phyloP scores from a whole-genome alignment of 2,113 vertebrate genomes.

The Mellivora capensis region DNA sequence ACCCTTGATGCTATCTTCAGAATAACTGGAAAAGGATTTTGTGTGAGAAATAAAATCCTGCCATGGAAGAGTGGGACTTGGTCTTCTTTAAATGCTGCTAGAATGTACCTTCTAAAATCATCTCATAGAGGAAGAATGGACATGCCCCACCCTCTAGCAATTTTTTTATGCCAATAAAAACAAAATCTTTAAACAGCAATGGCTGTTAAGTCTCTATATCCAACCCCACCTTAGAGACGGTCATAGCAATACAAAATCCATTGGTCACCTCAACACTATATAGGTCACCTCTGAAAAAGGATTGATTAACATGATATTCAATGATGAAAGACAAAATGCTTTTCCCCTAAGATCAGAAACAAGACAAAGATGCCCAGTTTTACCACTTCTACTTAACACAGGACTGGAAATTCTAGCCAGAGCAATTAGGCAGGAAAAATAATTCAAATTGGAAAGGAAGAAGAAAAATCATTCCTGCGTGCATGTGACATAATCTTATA shows the following conservation, averaged over 20 bases:
- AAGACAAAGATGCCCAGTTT: background rate
- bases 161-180: background rate
- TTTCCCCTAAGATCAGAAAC: background rate
- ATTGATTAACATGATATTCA: too few species aligned
- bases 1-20: background rate
- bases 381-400: background rate
- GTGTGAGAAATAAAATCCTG: background rate
- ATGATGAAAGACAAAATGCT: background rate
- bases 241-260: too few species aligned
- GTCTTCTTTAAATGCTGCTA: background rate
- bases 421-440: background rate
- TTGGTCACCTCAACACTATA: too few species aligned
- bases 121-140: background rate
- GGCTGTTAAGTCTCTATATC: background rate
- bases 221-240: background rate
- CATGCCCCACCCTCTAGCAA: background rate
- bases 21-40: background rate
- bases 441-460: background rate
- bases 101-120: background rate
- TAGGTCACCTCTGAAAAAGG: too few species aligned
- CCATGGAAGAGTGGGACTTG: background rate
- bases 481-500: background rate
- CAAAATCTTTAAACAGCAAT: background rate
- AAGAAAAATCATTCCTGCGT: background rate
- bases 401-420: background rate